phyloP scores from a whole-genome alignment of 2,888 invertebrate species.

The Hirtodrosophila histrioides region DNA sequence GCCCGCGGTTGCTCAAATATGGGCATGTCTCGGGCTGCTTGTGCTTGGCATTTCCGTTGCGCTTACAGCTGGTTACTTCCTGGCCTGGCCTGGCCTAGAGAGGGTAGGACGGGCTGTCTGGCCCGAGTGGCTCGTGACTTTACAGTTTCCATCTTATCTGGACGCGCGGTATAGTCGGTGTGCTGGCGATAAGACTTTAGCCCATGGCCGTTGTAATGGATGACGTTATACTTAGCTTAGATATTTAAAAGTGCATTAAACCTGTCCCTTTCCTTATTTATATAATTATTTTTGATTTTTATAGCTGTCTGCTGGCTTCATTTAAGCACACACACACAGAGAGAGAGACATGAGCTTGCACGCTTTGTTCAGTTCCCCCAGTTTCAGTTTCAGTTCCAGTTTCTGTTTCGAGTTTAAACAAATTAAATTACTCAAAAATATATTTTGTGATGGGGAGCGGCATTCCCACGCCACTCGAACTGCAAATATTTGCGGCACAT shows the following conservation, averaged over 20 bases:
- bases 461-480: slow-evolving; percentile 64
- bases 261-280: slow-evolving; percentile 8
- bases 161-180: slow-evolving; percentile 23
- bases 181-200: slow-evolving; percentile 26
- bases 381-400: slow-evolving; percentile 2
- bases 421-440: slow-evolving; percentile 59
- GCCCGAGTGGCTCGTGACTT: slow-evolving; percentile 58
- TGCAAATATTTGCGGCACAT: slow-evolving; percentile 63
- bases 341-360: not conserved
- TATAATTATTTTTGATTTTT: slow-evolving; percentile 23
- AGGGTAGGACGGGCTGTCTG: slow-evolving; percentile 16
- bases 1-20: slow-evolving; percentile 39
- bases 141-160: slow-evolving; percentile 60
- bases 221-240: slow-evolving; percentile 12
- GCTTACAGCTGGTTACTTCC: slow-evolving; percentile 47
- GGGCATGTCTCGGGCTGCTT: slow-evolving; percentile 48
- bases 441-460: slow-evolving; percentile 57
- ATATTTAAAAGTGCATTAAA: slow-evolving; percentile 34
- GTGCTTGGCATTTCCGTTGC: slow-evolving; percentile 54
- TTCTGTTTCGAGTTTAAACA: slow-evolving; percentile 52
- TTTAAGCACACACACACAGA: slow-evolving; percentile 40
- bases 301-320: slow-evolving; percentile 63
- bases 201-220: slow-evolving; percentile 7
- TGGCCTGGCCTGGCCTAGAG: slow-evolving; percentile 46
- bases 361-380: slow-evolving; percentile 33